Percentiles rank a stretch among this genome's conserved stretches.
phyloP scores from a whole-genome alignment of 2,888 invertebrate genomes.

The Emmelina monodactyla region DNA sequence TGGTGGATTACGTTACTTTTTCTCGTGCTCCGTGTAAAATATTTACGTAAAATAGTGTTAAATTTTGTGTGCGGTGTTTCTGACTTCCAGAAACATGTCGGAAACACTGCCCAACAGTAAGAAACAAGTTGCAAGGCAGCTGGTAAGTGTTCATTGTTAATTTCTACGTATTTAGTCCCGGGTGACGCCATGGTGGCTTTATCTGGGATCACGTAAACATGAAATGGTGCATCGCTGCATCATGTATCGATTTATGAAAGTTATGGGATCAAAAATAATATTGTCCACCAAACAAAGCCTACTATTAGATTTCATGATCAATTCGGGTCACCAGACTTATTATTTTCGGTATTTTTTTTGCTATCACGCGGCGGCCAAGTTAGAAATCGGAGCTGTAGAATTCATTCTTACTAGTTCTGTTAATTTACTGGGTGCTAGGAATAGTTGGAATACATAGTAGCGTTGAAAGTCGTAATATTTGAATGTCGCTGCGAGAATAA shows the following conservation, averaged over 20 bases:
- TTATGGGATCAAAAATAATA: conserved; percentile 28
- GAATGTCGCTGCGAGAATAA: conserved; percentile 21
- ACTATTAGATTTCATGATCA: too few relatives aligned
- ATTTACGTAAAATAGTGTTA: conserved; percentile 67
- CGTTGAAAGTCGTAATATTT: conserved; percentile 44
- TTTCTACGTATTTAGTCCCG: conserved; percentile 64
- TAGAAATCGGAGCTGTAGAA: conserved; percentile 62
- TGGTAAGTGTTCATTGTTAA: conserved; percentile 68
- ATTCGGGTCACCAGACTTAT: too few relatives aligned
- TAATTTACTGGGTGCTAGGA: conserved; percentile 65
- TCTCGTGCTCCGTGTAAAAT: conserved; percentile 66
- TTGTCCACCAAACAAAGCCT: conserved; percentile 23
- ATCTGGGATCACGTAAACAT: conserved; percentile 72
- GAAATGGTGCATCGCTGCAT: conserved; percentile 67
- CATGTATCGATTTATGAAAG: conserved; percentile 60
- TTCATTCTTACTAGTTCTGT: too few relatives aligned
- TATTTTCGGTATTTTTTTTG: conserved; percentile 27
- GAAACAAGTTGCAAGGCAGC: conserved; percentile 68
- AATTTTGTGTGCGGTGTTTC: conserved; percentile 62
- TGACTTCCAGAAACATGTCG: conserved; percentile 64
- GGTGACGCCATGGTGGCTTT: conserved; percentile 72
- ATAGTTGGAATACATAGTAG: conserved; percentile 64
- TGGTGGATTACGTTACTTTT: conserved; percentile 67
- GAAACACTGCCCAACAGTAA: conserved; percentile 67
- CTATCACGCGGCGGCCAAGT: conserved; percentile 56